phyloP scores from a whole-genome alignment of 2,888 invertebrate species.

The Xiphydria camelus region DNA sequence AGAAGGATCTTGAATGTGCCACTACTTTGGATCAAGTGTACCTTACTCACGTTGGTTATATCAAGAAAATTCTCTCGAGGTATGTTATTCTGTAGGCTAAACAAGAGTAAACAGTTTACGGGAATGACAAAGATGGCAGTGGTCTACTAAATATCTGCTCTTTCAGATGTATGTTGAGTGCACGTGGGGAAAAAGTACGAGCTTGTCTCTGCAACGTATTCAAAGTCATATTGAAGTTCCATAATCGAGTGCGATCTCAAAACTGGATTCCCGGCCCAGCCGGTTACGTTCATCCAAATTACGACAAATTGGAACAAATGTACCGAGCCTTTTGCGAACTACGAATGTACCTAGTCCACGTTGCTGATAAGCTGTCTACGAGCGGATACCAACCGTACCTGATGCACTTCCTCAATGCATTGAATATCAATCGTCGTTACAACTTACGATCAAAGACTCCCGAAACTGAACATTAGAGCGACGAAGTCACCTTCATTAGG shows the following conservation, averaged over 20 bases:
- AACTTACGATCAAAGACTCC: no score
- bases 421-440: constrained; percentile 65
- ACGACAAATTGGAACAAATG: constrained; percentile 62
- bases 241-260: constrained; percentile 64
- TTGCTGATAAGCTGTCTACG: constrained; percentile 66
- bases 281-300: constrained; percentile 65
- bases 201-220: constrained; percentile 73
- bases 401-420: constrained; percentile 67
- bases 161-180: constrained; percentile 71
- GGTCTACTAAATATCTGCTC: constrained; percentile 5
- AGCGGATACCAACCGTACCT: constrained; percentile 71
- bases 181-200: constrained; percentile 70
- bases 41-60: constrained; percentile 71
- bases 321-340: constrained; percentile 66
- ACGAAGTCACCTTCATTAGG: no score
- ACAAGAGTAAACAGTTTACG: not conserved
- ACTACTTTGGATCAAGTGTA: constrained; percentile 74
- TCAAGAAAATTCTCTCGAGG: constrained; percentile 74
- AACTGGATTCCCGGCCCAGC: constrained; percentile 63
- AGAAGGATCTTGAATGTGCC: constrained; percentile 68
- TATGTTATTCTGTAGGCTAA: constrained; percentile 41
- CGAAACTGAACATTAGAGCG: no score
- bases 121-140: not conserved
- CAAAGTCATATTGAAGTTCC: constrained; percentile 72
- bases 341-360: constrained; percentile 66